Conservation (phyloP, 2,888 invertebrate genomes). For the Archaeoteleia sp. region DNA sequence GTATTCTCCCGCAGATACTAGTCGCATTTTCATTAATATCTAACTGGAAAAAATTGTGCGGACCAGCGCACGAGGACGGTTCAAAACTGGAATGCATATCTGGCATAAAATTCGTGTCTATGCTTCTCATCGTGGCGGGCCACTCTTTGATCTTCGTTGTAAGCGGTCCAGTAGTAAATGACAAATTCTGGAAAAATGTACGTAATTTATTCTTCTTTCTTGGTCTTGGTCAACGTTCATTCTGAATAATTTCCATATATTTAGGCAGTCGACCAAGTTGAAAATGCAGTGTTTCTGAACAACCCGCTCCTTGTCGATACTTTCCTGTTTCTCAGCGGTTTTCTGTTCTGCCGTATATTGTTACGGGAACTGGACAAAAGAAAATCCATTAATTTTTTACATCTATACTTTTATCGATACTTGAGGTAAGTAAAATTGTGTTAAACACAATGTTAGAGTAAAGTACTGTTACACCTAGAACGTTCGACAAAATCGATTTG, state of each 20-base stretch:
- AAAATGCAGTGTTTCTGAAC: conserved; percentile 80
- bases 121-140: conserved; percentile 81
- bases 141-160: conserved; percentile 82
- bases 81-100: conserved; percentile 80
- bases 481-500: too few species aligned
- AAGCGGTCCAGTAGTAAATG: conserved; percentile 82
- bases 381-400: conserved; percentile 78
- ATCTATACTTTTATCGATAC: conserved; percentile 81
- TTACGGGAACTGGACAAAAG: conserved; percentile 82
- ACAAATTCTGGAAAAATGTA: conserved; percentile 80
- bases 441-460: too few species aligned
- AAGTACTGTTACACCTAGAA: too few species aligned
- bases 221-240: too few species aligned
- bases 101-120: conserved; percentile 81
- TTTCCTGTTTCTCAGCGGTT: conserved; percentile 83
- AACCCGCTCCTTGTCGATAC: conserved; percentile 84
- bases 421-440: conserved; percentile 77
- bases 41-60: conserved; percentile 78
- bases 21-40: conserved; percentile 79
- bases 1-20: conserved; percentile 57
- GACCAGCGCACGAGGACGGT: conserved; percentile 77
- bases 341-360: conserved; percentile 82
- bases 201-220: too few species aligned
- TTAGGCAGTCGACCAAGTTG: conserved; percentile 78
- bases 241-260: conserved; percentile 52